Percentiles rank a stretch among this genome's conserved stretches.
phyloP scores from a whole-genome alignment of 2,888 invertebrate genomes.

The Epinotia ramella region DNA sequence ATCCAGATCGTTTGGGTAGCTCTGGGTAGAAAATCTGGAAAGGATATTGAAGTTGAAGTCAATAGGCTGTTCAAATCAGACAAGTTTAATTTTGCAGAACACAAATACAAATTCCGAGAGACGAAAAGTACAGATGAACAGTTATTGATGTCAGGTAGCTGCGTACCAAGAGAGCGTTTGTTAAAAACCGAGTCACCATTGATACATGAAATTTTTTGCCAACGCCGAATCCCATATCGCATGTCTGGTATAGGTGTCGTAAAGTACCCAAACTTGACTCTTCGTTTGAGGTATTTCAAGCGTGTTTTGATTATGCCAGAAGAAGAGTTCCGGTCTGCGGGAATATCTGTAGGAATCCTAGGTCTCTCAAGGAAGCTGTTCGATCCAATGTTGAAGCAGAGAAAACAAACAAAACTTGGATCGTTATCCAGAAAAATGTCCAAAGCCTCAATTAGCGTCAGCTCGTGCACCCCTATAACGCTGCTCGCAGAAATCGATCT shows the following conservation, averaged over 20 bases:
- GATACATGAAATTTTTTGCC: slow-evolving; percentile 33
- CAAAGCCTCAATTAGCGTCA: neutral
- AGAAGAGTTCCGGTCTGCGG: slow-evolving; percentile 5
- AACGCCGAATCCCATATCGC: slow-evolving; percentile 6
- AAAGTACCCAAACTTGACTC: slow-evolving; percentile 16
- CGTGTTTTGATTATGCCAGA: slow-evolving; percentile 30
- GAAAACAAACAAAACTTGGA: neutral
- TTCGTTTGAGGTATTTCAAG: slow-evolving; percentile 22
- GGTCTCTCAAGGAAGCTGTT: slow-evolving; percentile 20
- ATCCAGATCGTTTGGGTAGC: slow-evolving; percentile 38
- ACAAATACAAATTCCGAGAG: slow-evolving; percentile 21
- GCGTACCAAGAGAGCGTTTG: slow-evolving; percentile 9
- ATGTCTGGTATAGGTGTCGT: slow-evolving; percentile 28
- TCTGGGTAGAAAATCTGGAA: slow-evolving; percentile 14
- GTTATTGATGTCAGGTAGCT: slow-evolving; percentile 6
- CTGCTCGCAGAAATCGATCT: slow-evolving; percentile 16
- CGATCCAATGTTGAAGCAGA: slow-evolving; percentile 28
- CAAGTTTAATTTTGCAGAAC: slow-evolving; percentile 30
- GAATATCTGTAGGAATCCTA: slow-evolving; percentile 33
- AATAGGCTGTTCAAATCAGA: slow-evolving; percentile 37
- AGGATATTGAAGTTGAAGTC: slow-evolving; percentile 31
- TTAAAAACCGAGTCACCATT: slow-evolving; percentile 23
- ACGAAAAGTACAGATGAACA: neutral
- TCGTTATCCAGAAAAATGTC: slow-evolving; percentile 14
- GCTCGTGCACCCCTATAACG: neutral